Conservation (phyloP, 1,140 invertebrate species). For the Diabrotica undecimpunctata region DNA sequence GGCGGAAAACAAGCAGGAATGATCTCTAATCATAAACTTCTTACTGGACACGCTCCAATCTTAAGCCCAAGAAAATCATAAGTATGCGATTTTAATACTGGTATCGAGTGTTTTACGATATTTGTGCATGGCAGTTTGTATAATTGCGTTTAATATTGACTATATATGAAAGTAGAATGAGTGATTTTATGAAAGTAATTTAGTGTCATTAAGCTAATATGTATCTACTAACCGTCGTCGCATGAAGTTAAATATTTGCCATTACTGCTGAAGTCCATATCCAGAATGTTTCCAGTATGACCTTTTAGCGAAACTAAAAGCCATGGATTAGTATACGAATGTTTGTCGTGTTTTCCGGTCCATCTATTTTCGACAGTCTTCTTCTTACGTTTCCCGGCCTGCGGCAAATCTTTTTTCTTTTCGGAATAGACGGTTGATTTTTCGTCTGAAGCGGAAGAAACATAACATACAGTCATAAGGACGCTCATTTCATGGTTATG, state of each 20-base stretch:
- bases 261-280: slow-evolving; percentile 77
- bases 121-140: no score
- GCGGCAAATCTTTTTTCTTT: slow-evolving; percentile 19
- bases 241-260: slow-evolving; percentile 80
- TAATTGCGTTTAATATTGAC: no score
- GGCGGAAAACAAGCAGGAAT: no score
- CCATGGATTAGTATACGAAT: slow-evolving; percentile 66
- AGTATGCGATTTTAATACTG: no score
- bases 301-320: slow-evolving; percentile 73
- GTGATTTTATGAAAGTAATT: no score
- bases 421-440: slow-evolving; percentile 6
- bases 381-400: slow-evolving; percentile 28
- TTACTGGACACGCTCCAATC: no score
- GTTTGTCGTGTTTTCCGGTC: slow-evolving; percentile 33
- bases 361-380: slow-evolving; percentile 26
- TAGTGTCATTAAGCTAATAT: not conserved
- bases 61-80: no score
- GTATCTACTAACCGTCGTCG: slow-evolving; percentile 67
- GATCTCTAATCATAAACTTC: no score
- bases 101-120: no score
- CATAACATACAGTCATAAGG: not conserved
- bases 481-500: not conserved
- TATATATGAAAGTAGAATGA: no score
- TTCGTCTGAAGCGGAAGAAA: slow-evolving; percentile 21
- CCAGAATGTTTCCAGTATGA: slow-evolving; percentile 67